Percentiles rank a stretch among this genome's conserved stretches.
Evolutionary conservation across 92 coral and sea anemone species (phyloP).

Genomic region (Desmophyllum pertusum): DNA sequence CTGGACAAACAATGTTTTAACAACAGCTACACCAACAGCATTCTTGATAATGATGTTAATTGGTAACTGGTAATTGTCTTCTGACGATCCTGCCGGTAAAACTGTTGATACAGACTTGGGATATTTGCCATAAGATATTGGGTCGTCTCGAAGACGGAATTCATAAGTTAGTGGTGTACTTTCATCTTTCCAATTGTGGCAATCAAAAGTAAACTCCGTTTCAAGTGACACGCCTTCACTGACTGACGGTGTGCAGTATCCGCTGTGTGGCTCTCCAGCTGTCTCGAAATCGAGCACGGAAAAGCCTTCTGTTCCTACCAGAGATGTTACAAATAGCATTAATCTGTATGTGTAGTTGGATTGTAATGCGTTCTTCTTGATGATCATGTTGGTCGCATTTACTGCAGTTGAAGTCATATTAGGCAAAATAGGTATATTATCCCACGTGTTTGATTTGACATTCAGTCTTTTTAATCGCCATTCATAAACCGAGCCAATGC

Average conservation of each 20-base stretch:
- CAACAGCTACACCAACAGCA: neutral
- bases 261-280: neutral
- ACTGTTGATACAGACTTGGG: neutral
- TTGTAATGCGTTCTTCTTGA: neutral
- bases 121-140: neutral
- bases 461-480: neutral
- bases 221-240: neutral
- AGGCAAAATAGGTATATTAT: neutral
- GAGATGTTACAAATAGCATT: neutral
- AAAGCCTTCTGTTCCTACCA: neutral
- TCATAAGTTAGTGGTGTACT: neutral
- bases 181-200: neutral
- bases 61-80: neutral
- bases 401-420: constrained; percentile 8
- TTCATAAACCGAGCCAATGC: constrained; percentile 1
- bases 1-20: neutral
- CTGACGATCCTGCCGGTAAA: neutral
- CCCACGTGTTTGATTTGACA: neutral
- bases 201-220: neutral
- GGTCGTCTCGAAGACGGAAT: neutral
- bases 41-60: neutral
- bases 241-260: neutral
- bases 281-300: neutral
- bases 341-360: neutral
- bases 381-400: constrained; percentile 2